Percentiles rank a stretch among this genome's conserved stretches.
Evolutionary conservation across 2,113 vertebrate genomes (phyloP).

Genomic region (Hyla sarda): DNA sequence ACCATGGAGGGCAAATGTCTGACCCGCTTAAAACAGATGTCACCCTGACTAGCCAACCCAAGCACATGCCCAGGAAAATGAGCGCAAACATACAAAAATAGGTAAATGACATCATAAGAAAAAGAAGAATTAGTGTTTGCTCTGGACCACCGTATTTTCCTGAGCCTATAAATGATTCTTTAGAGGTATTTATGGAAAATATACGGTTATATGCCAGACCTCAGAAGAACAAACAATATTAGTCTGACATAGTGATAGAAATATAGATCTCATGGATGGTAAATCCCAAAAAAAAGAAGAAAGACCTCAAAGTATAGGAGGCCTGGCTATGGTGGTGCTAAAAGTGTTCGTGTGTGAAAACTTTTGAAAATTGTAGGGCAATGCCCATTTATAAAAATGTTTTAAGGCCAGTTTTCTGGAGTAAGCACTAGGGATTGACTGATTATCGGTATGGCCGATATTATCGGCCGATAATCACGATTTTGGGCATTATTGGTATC

Average conservation of each 20-base stretch:
- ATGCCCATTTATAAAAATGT: too few relatives aligned
- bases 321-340: neutral
- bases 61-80: slow-evolving; percentile 20
- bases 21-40: slow-evolving; percentile 7
- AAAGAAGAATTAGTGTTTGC: slow-evolving; percentile 22
- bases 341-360: too few relatives aligned
- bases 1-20: neutral
- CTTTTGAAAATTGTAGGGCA: too few relatives aligned
- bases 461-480: too few relatives aligned
- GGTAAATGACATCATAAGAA: slow-evolving; percentile 6
- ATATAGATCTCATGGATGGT: neutral
- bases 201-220: neutral
- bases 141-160: slow-evolving; percentile 25
- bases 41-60: neutral
- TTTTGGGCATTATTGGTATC: too few relatives aligned
- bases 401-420: too few relatives aligned
- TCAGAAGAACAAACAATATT: slow-evolving; percentile 8
- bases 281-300: neutral
- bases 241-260: neutral
- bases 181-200: slow-evolving; percentile 22
- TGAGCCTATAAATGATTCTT: slow-evolving; percentile 10
- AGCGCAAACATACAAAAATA: slow-evolving; percentile 2
- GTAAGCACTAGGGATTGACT: too few relatives aligned
- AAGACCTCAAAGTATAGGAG: neutral
- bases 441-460: too few relatives aligned